A percentile compares a stretch with the other conserved stretches of the same genome.
Conservation (phyloP, 2,888 invertebrate genomes). For the Drosophila kuntzei region DNA sequence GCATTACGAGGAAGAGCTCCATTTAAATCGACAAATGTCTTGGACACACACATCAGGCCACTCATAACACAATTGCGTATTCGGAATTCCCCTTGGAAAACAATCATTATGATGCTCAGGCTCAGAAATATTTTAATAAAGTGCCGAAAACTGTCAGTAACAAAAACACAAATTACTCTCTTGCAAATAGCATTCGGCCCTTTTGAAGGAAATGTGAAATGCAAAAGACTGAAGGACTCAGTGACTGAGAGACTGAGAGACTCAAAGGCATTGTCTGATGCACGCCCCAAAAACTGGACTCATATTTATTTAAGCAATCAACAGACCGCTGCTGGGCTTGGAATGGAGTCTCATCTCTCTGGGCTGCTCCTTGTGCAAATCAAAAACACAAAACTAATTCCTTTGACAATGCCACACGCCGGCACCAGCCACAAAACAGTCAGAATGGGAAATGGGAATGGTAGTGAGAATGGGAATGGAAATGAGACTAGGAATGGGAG, state of each 20-base stretch:
- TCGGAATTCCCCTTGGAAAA: conserved; percentile 10
- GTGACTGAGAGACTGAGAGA: conserved; percentile 16
- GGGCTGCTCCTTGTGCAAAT: conserved; percentile 69
- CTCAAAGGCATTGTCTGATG: conserved; percentile 73
- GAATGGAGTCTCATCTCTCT: conserved; percentile 27
- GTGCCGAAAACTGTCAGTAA: conserved; percentile 75
- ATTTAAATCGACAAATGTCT: conserved; percentile 23
- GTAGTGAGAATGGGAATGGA: conserved; percentile 7
- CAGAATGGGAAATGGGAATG: conserved; percentile 14
- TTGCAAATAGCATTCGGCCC: conserved; percentile 1
- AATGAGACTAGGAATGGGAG: conserved; percentile 3
- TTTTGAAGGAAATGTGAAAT: conserved; percentile 55
- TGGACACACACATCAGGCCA: conserved; percentile 11
- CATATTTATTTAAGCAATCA: conserved; percentile 79
- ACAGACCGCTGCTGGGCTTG: conserved; percentile 63
- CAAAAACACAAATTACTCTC: conserved; percentile 71
- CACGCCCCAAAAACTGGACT: conserved; percentile 64
- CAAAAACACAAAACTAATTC: conserved; percentile 81
- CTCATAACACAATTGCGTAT: conserved; percentile 2
- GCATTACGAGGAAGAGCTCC: neutral
- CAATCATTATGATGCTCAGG: conserved; percentile 60
- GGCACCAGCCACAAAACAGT: conserved; percentile 48
- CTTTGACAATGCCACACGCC: conserved; percentile 79
- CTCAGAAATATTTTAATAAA: conserved; percentile 72
- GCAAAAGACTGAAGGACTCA: conserved; percentile 39